Conservation (phyloP, 1,140 invertebrate genomes). For the Drosophila simulans region DNA sequence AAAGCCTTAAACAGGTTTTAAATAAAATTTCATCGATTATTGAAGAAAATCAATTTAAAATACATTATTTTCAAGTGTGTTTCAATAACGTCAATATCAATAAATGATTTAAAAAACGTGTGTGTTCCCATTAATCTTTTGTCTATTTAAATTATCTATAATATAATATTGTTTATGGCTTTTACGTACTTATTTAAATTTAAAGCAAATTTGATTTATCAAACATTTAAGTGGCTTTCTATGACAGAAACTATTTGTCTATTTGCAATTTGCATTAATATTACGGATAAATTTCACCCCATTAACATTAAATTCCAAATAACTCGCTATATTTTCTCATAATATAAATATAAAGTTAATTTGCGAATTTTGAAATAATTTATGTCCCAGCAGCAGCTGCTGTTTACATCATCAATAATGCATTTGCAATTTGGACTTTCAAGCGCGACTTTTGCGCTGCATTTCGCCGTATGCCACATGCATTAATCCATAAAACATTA, state of each 20-base stretch:
- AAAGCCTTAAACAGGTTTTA: background rate
- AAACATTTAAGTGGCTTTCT: background rate
- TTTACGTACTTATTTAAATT: background rate
- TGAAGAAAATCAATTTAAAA: too few species aligned
- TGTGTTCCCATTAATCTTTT: too few species aligned
- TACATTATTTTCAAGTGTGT: too few species aligned
- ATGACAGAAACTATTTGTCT: background rate
- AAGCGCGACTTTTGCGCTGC: slow-evolving; percentile 1
- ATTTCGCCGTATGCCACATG: slow-evolving; percentile 13
- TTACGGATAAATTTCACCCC: background rate
- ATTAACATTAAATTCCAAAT: slow-evolving; percentile 11
- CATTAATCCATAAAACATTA: slow-evolving; percentile 42
- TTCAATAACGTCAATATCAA: too few species aligned
- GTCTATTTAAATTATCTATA: too few species aligned
- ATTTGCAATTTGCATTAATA: slow-evolving; percentile 1
- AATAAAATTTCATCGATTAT: too few species aligned
- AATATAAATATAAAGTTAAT: slow-evolving; percentile 21
- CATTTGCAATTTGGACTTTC: slow-evolving; percentile 21
- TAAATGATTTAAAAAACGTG: too few species aligned
- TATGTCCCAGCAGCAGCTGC: slow-evolving; percentile 9
- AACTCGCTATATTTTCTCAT: background rate
- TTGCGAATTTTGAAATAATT: slow-evolving; percentile 18
- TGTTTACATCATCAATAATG: slow-evolving; percentile 36
- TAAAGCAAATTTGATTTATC: background rate
- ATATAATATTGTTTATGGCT: too few species aligned